Evolutionary conservation across 2,888 invertebrate species (phyloP).

Genomic region (Apodemia mormo): DNA sequence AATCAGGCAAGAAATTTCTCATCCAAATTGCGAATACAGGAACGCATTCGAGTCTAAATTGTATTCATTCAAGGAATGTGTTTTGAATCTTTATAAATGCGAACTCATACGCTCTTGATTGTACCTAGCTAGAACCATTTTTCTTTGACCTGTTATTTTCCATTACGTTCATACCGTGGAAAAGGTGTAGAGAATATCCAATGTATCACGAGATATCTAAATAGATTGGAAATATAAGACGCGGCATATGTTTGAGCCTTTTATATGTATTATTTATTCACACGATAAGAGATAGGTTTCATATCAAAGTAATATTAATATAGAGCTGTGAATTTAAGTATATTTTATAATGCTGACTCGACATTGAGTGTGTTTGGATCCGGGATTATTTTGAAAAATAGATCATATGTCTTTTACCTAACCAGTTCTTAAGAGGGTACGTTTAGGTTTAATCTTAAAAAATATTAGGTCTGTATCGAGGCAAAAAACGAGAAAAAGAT

Average conservation of each 20-base stretch:
- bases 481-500: no score
- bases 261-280: constrained; percentile 66
- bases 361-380: no score
- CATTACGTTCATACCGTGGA: constrained; percentile 36
- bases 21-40: constrained; percentile 67
- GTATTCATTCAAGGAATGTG: constrained; percentile 75
- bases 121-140: constrained; percentile 43
- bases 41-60: constrained; percentile 76
- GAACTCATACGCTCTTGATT: constrained; percentile 55
- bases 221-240: constrained; percentile 53
- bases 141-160: constrained; percentile 40
- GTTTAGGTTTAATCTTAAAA: no score
- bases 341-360: no score
- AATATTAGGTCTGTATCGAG: no score
- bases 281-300: constrained; percentile 56
- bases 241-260: constrained; percentile 51
- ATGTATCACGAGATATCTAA: constrained; percentile 47
- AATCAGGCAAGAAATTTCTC: constrained; percentile 57
- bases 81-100: constrained; percentile 77
- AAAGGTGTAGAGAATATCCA: constrained; percentile 37
- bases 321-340: constrained; percentile 38
- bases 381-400: no score
- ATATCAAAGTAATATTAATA: constrained; percentile 40
- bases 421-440: no score
- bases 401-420: no score